Base-by-base conservation (phyloP, 1,140 invertebrate species). In the Galleria mellonella region DNA sequence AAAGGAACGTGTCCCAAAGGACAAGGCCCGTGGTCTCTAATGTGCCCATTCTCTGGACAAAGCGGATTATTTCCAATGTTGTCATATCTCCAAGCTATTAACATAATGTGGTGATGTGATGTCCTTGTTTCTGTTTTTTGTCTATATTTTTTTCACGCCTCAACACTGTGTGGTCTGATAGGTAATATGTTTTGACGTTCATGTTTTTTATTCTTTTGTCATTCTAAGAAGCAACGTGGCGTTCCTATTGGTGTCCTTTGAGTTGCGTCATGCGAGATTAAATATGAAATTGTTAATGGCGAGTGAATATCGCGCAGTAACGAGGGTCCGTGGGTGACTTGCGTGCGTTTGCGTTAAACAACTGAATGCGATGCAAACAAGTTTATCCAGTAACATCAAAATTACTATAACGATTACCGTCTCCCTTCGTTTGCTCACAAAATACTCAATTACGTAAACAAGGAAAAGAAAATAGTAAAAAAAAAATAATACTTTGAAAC, bases 401-500 rank as follows among this genome's bases (percentile, higher is more conserved):
- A 78, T 83, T 78, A 71, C 61, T 51, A 45, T 23, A 61, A 36
- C 66, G 68, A 69, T 82, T 79, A 75, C 58, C 43, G 62, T 46
- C 62, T 56, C 67, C 69, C 67, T 60, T 36, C 56, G 72, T 75
- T 72, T 73, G 59, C 62, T 57, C 57, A 76, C 66, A 76, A 71
- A 74, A 77, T 72, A 81, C 66, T 71, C 74, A 83, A 83, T 83
- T 81, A 81, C 71, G 63, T 62, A 69, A 76, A 72, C 68, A 69
- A 64, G 59, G 45, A 54, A 72, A 72, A 62, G 54, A 66, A 67
- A 69, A 62, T 55, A 23, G 17, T 37, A 53, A 53, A 59, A 36
- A 52, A 23, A 23, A 23, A 23, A n/a, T n/a, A n/a, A n/a, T 23
- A 3, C 2, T 23, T 3, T 23, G 33, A 52, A 62, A 62, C n/a